Base-by-base conservation (phyloP, 2,888 invertebrate genomes). In the Limnephilus lunatus region DNA sequence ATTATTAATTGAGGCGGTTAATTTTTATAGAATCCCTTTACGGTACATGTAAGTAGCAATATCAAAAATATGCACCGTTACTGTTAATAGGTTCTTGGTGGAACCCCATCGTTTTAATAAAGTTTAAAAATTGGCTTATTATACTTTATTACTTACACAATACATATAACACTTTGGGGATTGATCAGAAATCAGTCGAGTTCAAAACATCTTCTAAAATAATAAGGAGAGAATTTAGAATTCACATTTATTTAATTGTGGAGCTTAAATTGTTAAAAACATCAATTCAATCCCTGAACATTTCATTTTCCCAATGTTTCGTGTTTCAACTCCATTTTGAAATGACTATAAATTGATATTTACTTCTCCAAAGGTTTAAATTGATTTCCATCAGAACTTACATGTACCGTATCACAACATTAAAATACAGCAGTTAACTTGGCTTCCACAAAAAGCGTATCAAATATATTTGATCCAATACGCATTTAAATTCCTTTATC, bases 351-450 rank as follows among this genome's bases (percentile, higher is more conserved):
- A 25, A 68, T 68, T n/a, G 7, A 68, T n/a, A n/a, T 25, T 25
- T 9, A 68, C 9, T 9, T 19, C 25, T 7, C 19, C 19, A 4
- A 53, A 14, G 68, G 7, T 25, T 68, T 68, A 68, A 68, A 68
- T 25, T 9, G 31, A 15, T 32, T 32, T 12, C 32, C 32, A 87
- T 15, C 95, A 95, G 95, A 95, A 95, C 95, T 95, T 95, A 95
- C 95, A 95, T 96, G 95, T 95, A 95, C 95, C 95, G 95, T 95
- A 95, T 80, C 35, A 86, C 80, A 85, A 91, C 44, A 91, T 44
- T 35, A n/a, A 80, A 85, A 83, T 31, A 86, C 86, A 91, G 68
- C 31, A 68, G 53, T 91, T 31, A 30, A 87, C 30, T 86, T 86
- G 32, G 35, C 81, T 68, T 92, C 35, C 31, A 92, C 30, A 92